These are phyloP conservation scores for Heliconius charithonia DNA, from an alignment of 2,888 invertebrate species.

Conservation along the genomic window DNA sequence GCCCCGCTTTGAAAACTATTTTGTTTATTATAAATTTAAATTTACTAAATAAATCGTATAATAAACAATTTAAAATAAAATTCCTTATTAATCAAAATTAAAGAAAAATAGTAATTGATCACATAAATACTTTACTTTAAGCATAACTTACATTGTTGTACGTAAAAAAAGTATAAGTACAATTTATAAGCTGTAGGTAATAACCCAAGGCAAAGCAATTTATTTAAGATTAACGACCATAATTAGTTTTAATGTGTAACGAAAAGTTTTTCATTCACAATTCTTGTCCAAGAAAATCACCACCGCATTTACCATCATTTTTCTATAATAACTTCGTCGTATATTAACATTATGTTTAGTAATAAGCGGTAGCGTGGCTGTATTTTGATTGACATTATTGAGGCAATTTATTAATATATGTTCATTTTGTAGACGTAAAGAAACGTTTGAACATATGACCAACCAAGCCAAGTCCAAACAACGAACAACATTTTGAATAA, in stretches of 20 bases:
- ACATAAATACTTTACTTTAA: constrained; percentile 6
- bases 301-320: constrained; percentile 45
- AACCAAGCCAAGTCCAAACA: background rate
- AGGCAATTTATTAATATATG: background rate
- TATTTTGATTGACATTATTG: background rate
- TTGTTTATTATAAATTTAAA: background rate
- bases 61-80: constrained; percentile 5
- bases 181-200: background rate
- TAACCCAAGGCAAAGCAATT: constrained; percentile 20
- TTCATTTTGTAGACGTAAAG: background rate
- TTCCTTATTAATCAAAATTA: background rate
- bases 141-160: background rate
- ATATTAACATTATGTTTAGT: constrained; percentile 26
- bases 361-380: constrained; percentile 36
- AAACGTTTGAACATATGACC: background rate
- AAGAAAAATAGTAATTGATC: constrained; percentile 4
- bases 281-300: constrained; percentile 52
- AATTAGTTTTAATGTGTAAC: constrained; percentile 31
- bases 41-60: background rate
- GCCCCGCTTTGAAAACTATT: background rate
- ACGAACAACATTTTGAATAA: background rate
- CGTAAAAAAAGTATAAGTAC: constrained; percentile 9
- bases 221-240: constrained; percentile 27
- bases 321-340: constrained; percentile 47
- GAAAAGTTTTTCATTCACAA: constrained; percentile 37